Evolutionary conservation across 2,888 invertebrate genomes (phyloP).

Genomic region (Physocephala rufipes): DNA sequence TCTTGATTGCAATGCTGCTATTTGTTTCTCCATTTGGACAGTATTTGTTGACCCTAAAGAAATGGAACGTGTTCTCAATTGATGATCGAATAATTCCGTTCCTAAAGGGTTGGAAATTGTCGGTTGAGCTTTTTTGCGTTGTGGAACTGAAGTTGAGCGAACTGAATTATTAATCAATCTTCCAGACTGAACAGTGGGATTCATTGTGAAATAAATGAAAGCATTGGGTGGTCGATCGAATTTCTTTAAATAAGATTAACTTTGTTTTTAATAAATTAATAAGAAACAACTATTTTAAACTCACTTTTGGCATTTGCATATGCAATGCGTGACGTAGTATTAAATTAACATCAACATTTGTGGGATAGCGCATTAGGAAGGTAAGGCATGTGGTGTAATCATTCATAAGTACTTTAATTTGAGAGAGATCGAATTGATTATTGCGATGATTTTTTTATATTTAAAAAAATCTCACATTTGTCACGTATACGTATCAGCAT

Average conservation of each 20-base stretch:
- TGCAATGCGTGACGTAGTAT: slow-evolving; percentile 72
- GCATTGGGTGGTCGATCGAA: slow-evolving; percentile 61
- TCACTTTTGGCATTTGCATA: slow-evolving; percentile 66
- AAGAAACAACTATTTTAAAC: slow-evolving; percentile 14
- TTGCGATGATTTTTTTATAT: not conserved
- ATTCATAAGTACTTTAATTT: slow-evolving; percentile 62
- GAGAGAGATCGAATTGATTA: not conserved
- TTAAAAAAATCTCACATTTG: slow-evolving; percentile 73
- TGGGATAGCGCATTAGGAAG: slow-evolving; percentile 75
- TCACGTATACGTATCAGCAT: slow-evolving; percentile 79
- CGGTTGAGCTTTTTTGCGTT: slow-evolving; percentile 9
- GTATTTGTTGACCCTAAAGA: slow-evolving; percentile 42
- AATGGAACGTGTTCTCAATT: slow-evolving; percentile 34
- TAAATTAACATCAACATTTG: slow-evolving; percentile 71
- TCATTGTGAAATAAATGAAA: slow-evolving; percentile 55
- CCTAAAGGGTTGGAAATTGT: not conserved
- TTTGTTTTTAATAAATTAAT: slow-evolving; percentile 4
- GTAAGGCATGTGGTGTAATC: slow-evolving; percentile 75
- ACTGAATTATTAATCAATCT: not conserved
- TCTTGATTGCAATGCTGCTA: slow-evolving; percentile 54
- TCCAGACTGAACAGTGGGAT: slow-evolving; percentile 13
- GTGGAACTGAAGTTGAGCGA: slow-evolving; percentile 11
- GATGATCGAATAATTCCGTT: slow-evolving; percentile 15
- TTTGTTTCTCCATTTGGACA: slow-evolving; percentile 53
- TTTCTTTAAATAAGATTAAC: slow-evolving; percentile 46